Base-by-base conservation (phyloP, 2,888 invertebrate species). In the Catocala fraxini region DNA sequence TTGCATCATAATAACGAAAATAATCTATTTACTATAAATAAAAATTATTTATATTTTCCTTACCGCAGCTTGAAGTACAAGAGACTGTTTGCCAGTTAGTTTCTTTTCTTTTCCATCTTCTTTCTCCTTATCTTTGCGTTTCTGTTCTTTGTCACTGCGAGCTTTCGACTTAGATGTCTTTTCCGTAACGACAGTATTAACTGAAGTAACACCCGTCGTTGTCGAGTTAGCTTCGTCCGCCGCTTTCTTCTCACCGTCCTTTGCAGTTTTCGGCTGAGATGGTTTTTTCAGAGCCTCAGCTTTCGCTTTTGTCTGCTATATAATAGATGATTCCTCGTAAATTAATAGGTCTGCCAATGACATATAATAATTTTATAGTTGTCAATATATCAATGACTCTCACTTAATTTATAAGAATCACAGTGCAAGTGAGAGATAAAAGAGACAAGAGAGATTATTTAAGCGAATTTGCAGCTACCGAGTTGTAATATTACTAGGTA, bases 261-360 rank as follows among this genome's bases (percentile, higher is more conserved):
- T 91, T 6, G 54, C n/a, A 0, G 79, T 43, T 59, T 90, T 90
- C 0, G 87, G 85, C 64, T 83, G 91, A 6, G 95, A 89, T 6
- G 95, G 89, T 73, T 95, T 91, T 73, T 92, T 95, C 0, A 95
- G 85, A 4, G 95, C 95, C 82, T 96, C 96, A 5, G 95, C 89
- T 86, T 95, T 96, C 5, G 95, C 95, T 86, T 95, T 95, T 0
- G 93, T 87, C 86, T 94, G 90, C 90, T 91, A 52, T 39, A 55
- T 63, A 42, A 10, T 6, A 6, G 6, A 39, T 7, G 35, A 9
- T 39, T 39, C 2, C 7, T 39, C 35, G 9, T 39, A 9, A 39
- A 39, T 1, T 39, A 0, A 6, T 6, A 39, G 7, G 7, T 39
- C 9, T 7, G 0, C 4, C 25, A 25, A 25, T 25, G 25, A 3